Percentiles rank a stretch among this genome's conserved stretches.
These are phyloP conservation scores for Barbus barbus DNA, from an alignment of 2,113 vertebrate species.

Conservation along the genomic window DNA sequence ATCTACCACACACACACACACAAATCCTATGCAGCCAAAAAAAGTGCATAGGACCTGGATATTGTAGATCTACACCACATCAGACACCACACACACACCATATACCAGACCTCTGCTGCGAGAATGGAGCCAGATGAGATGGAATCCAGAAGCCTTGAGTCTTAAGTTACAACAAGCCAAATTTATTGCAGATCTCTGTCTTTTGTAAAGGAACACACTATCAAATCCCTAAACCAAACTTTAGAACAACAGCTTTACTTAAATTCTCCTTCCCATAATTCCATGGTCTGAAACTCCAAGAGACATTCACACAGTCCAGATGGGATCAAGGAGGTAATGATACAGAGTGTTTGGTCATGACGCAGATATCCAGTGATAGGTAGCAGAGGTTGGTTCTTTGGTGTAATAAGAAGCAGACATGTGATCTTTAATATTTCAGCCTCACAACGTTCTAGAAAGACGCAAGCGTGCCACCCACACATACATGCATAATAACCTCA, in stretches of 20 bases:
- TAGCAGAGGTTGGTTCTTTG: conserved; percentile 15
- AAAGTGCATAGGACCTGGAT: neutral
- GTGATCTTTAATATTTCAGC: conserved; percentile 21
- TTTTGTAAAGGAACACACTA: conserved; percentile 8
- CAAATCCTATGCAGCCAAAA: neutral
- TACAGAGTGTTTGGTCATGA: neutral
- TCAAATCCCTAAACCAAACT: conserved; percentile 18
- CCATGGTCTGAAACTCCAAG: neutral
- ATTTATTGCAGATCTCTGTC: no score
- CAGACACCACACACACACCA: neutral
- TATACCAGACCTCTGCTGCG: neutral
- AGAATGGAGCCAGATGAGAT: conserved; percentile 22
- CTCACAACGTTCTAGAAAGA: conserved; percentile 13
- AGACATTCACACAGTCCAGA: conserved; percentile 12
- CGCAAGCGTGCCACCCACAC: conserved; percentile 20
- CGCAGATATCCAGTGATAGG: neutral
- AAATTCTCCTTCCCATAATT: conserved; percentile 6
- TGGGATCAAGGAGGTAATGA: neutral
- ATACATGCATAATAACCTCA: neutral
- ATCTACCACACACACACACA: neutral
- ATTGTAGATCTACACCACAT: conserved; percentile 1
- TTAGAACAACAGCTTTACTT: neutral
- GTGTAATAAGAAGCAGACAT: conserved; percentile 33
- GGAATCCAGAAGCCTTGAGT: conserved; percentile 8
- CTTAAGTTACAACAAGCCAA: neutral